Evolutionary conservation across 1,140 invertebrate species (phyloP), one percentile per base, ranked within the genome.

Genomic region (Musca vetustissima): DNA sequence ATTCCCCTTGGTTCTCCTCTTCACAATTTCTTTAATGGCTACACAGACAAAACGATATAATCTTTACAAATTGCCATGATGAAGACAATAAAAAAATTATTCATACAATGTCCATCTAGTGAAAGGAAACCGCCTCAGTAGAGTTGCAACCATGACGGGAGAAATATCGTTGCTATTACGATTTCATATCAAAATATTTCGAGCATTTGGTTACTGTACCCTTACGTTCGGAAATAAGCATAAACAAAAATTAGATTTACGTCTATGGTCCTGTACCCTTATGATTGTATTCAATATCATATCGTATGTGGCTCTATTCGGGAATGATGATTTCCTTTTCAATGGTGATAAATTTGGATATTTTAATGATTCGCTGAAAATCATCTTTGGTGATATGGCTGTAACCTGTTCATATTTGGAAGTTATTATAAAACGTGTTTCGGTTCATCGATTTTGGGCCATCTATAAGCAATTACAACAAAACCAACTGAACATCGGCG

Each of bases 331-430:
- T 14, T 80, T 64, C 50, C 66, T 81, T 0, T 75, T 72, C 22
- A 43, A 17, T 1, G 74, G 57, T 1, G 79, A 81, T 57, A 14
- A 17, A 1, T 81, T 81, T 13, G 75, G 76, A 0, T 70, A 24
- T 2, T 73, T 71, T 48, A 81, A 79, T 24, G 77, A 81, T 69
- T 67, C 36, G 0, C 9, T 81, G 0, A 81, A 81, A 48, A 75
- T 71, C 21, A 7, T 32, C 0, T 73, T 79, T 43, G 71, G 72
- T 17, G 69, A 77, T 28, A 1, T 81, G 28, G 75, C 77, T 0
- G 21, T 79, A 11, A 14, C 70, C n/a, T 66, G 69, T 64, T 74
- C 77, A 2, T 80, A 77, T 53, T n/a, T 64, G 9, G 77, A 81
- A 11, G 59, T 75, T 2, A 19, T 80, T 22, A 48, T 64, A 22